Evolutionary conservation across 2,797 vertebrate species (phyloP), one percentile per base, ranked within the genome.

Genomic region (Emys orbicularis): DNA sequence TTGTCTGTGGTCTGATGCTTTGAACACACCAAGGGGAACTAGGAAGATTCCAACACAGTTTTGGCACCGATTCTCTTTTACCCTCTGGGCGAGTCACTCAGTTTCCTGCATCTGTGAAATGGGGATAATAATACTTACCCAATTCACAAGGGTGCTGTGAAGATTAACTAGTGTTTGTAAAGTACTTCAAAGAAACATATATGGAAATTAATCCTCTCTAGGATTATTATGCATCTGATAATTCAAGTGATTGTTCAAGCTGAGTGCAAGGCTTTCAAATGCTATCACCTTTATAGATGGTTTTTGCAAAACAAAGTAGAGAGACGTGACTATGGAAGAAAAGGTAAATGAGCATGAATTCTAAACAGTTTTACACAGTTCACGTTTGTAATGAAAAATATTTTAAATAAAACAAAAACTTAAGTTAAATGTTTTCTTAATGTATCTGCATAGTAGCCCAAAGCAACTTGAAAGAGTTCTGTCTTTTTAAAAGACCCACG

Each of bases 341-440:
- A 94, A 96, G 27, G 21, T 77, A 12, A 49, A 77, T 29, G 29
- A 49, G 74, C 25, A 49, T 77, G 44, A 77, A 97, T 97, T 97
- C 96, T 81, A 94, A 95, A 97, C 80, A 54, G 85, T 79, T 95
- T 95, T 93, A 90, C 81, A 91, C 93, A 89, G 50, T 92, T 97
- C 93, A 49, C 92, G 95, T 97, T 97, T 96, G 93, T 96, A 94
- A 81, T 96, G 95, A 97, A 97, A 97, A 96, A 83, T 94, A 84
- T 18, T 96, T 21, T 10, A 81, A 97, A 56, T 79, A 44, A 1
- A 37, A 1, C 6, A 2, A 56, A 90, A 57, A 4, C 31, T 61
- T 79, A 25, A 81, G 44, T 81, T 11, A 65, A 47, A 91, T 96
- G 79, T 97, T 97, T 96, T 94, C 3, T 2, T 74, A 23, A 61